These are phyloP conservation scores for Abrostola triplasia DNA, from an alignment of 2,888 invertebrate genomes.

Conservation along the genomic window DNA sequence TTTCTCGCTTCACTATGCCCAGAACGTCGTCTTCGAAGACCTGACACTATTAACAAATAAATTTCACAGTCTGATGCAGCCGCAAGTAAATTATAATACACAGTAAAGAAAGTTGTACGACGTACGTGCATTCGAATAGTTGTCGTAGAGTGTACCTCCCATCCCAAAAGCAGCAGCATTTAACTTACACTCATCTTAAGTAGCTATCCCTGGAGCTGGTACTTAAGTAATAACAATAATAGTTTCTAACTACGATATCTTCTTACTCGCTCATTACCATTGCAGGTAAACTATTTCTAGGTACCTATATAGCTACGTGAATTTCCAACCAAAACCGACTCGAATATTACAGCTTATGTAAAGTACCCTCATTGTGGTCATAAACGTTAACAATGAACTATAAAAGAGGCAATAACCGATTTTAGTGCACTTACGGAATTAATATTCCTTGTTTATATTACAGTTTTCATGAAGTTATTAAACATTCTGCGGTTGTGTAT, in stretches of 20 bases:
- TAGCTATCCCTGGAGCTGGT: conserved; percentile 17
- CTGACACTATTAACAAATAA: too few relatives aligned
- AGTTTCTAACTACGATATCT: conserved; percentile 43
- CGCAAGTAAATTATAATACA: too few relatives aligned
- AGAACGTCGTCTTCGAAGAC: too few relatives aligned
- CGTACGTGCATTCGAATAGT: too few relatives aligned
- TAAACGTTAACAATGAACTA: conserved; percentile 45
- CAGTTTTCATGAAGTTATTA: conserved; percentile 37
- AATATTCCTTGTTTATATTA: conserved; percentile 46
- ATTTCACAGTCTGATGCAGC: too few relatives aligned
- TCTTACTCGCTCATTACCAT: conserved; percentile 31
- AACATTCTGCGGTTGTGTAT: conserved; percentile 3
- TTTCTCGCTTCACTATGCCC: too few relatives aligned
- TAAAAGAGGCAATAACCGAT: conserved; percentile 49
- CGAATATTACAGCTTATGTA: conserved; percentile 41
- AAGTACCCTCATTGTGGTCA: conserved; percentile 45
- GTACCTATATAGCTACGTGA: conserved; percentile 11
- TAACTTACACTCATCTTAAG: background rate
- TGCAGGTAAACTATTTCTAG: conserved; percentile 35
- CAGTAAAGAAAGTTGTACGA: too few relatives aligned
- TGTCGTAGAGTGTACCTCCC: background rate
- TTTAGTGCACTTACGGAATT: conserved; percentile 42
- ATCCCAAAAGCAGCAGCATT: background rate
- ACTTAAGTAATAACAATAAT: conserved; percentile 30
- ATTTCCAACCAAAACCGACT: conserved; percentile 36